Percentiles rank a stretch among this genome's conserved stretches.
Conservation (phyloP, 2,888 invertebrate genomes). For the Ptychoptera contaminata region DNA sequence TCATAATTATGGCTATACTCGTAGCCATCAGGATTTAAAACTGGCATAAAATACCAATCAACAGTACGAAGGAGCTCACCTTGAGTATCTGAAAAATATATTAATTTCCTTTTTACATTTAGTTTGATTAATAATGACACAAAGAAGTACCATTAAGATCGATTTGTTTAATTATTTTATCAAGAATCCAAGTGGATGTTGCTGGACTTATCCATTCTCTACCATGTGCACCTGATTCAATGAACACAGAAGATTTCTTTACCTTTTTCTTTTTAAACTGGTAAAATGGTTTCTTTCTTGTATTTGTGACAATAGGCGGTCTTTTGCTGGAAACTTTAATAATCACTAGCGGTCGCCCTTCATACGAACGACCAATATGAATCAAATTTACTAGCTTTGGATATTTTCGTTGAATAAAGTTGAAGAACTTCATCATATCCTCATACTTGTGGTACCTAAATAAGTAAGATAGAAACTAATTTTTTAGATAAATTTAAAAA, state of each 20-base stretch:
- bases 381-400: slow-evolving; percentile 48
- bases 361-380: slow-evolving; percentile 56
- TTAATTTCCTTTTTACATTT: too few relatives aligned
- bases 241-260: slow-evolving; percentile 58
- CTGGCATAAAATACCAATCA: slow-evolving; percentile 62
- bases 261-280: slow-evolving; percentile 30
- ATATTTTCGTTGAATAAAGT: slow-evolving; percentile 46
- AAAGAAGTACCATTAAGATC: neutral
- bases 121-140: neutral
- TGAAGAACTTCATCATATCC: slow-evolving; percentile 52
- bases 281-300: slow-evolving; percentile 17
- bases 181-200: slow-evolving; percentile 54
- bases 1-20: slow-evolving; percentile 57
- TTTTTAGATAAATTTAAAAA: too few relatives aligned
- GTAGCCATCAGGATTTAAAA: slow-evolving; percentile 65
- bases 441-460: slow-evolving; percentile 49
- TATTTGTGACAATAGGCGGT: slow-evolving; percentile 17
- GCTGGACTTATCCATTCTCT: slow-evolving; percentile 71
- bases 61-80: slow-evolving; percentile 39
- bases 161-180: slow-evolving; percentile 13
- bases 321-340: slow-evolving; percentile 43
- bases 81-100: slow-evolving; percentile 10
- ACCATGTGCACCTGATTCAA: slow-evolving; percentile 64
- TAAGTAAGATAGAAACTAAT: too few relatives aligned
- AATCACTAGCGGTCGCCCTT: slow-evolving; percentile 53